phyloP scores from a whole-genome alignment of 2,113 vertebrate species.

The Synodontis membranacea region DNA sequence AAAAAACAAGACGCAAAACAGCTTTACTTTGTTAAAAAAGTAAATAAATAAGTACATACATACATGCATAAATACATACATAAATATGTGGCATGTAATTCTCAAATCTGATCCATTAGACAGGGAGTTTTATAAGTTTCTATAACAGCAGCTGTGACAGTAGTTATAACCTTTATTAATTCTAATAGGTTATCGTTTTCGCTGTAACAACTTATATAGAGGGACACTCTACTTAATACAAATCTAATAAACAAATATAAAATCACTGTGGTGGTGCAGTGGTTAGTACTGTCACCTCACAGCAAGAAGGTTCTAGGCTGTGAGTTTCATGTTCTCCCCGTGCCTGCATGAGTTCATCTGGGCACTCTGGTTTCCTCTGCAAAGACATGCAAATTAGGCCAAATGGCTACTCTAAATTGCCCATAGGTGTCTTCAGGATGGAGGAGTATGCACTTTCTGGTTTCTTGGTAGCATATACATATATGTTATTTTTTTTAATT shows the following conservation, averaged over 20 bases:
- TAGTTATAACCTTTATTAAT: background rate
- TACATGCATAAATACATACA: no score
- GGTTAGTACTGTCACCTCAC: no score
- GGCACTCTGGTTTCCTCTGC: no score
- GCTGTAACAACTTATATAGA: no score
- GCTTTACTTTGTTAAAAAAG: background rate
- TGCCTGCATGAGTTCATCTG: no score
- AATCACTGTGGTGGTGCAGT: background rate
- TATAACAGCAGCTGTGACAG: background rate
- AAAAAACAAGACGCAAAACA: background rate
- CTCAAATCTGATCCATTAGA: background rate
- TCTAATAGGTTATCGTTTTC: background rate
- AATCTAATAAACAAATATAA: background rate
- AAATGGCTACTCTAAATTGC: background rate
- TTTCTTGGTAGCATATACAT: background rate
- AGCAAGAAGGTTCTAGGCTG: no score
- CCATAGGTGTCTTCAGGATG: background rate
- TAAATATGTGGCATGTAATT: no score
- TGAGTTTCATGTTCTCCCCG: no score
- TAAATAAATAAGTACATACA: no score
- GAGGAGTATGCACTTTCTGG: background rate
- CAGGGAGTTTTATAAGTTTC: background rate
- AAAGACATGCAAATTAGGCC: no score
- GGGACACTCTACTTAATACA: background rate
- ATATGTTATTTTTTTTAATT: background rate